Conservation (phyloP, 2,797 vertebrate genomes). For the Eurystomus glaucurus region DNA sequence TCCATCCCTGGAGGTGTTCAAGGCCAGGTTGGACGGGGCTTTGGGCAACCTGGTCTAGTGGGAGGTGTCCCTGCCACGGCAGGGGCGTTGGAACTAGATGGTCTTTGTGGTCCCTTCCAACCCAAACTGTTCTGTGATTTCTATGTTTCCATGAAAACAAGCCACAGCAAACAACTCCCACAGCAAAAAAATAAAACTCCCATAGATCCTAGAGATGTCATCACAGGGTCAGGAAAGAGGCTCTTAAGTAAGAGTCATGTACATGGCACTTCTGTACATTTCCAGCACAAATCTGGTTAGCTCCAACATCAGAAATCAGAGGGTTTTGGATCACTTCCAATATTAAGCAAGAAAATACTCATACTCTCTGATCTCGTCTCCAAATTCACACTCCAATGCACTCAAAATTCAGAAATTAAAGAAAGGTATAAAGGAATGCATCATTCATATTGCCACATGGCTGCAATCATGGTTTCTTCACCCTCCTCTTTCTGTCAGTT, state of each 20-base stretch:
- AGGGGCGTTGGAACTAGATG: too few relatives aligned
- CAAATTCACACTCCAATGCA: background rate
- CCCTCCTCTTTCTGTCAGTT: background rate
- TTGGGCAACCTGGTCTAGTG: too few relatives aligned
- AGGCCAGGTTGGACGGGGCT: too few relatives aligned
- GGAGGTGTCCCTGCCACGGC: too few relatives aligned
- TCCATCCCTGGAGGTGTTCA: too few relatives aligned
- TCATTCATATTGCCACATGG: background rate
- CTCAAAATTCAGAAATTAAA: background rate
- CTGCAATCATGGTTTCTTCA: background rate
- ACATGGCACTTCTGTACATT: background rate
- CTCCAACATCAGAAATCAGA: background rate
- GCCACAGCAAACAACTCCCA: background rate
- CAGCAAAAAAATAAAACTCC: background rate
- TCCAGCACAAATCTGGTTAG: background rate
- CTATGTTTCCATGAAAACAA: background rate
- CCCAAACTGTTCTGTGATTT: too few relatives aligned
- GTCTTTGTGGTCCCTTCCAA: too few relatives aligned
- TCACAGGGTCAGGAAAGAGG: background rate
- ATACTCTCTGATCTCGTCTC: background rate
- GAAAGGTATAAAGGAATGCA: background rate
- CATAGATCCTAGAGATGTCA: background rate
- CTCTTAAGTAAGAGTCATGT: background rate
- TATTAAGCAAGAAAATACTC: background rate
- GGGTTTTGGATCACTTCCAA: background rate